Evolutionary conservation across 2,797 vertebrate genomes (phyloP).

Genomic region (Lithobates sylvaticus): DNA sequence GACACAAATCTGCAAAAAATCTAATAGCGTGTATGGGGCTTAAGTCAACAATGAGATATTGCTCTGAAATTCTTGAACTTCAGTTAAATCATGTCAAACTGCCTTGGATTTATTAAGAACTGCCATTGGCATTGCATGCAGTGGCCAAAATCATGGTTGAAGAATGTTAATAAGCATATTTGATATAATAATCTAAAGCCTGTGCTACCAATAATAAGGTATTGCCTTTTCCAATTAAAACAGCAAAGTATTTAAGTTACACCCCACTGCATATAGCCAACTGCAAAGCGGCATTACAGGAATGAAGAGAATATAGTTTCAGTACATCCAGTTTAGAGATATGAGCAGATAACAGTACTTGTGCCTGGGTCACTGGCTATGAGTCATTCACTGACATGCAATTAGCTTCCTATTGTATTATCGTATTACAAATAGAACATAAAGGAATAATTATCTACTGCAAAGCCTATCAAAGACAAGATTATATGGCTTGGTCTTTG

Average conservation of each 20-base stretch:
- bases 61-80: neutral
- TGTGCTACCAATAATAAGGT: neutral
- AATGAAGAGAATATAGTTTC: neutral
- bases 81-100: neutral
- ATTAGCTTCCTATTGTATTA: slow-evolving; percentile 42
- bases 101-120: too few species aligned
- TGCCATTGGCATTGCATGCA: neutral
- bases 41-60: neutral
- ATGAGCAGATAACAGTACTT: slow-evolving; percentile 12
- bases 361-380: slow-evolving; percentile 1
- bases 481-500: slow-evolving; percentile 23
- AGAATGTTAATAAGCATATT: neutral
- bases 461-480: slow-evolving; percentile 35
- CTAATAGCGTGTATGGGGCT: too few species aligned
- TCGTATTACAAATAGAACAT: slow-evolving; percentile 33
- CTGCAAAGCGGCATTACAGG: neutral
- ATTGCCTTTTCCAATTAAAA: neutral
- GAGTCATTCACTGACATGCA: slow-evolving; percentile 35
- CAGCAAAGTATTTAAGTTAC: neutral
- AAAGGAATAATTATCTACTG: slow-evolving; percentile 36
- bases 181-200: neutral
- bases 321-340: neutral
- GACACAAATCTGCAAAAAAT: too few species aligned
- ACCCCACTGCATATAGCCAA: neutral
- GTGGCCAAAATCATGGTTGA: neutral